Evolutionary conservation across 2,113 vertebrate genomes (phyloP), one percentile per base, ranked within the genome.

Genomic region (Panthera leo): DNA sequence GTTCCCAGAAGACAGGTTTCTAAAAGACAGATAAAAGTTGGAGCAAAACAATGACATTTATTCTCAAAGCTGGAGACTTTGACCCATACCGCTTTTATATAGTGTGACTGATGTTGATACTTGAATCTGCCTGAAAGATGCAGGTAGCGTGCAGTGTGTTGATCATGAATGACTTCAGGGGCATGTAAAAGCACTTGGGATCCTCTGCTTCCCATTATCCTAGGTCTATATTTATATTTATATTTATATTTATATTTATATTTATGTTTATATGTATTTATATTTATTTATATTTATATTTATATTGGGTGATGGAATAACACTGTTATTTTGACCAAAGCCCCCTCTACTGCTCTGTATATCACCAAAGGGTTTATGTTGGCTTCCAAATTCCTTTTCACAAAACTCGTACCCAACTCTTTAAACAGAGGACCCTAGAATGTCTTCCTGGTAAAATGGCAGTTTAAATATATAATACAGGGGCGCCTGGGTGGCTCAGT

Each of bases 371-470:
- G 68, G 21, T 84, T 96, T 9, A 5, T 15, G 4, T 58, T 51
- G 89, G 27, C 42, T 70, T 91, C 78, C 70, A 94, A 83, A 45
- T 70, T 91, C 31, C 80, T 86, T 97, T 89, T 84, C 68, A 58
- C 53, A 75, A 85, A 92, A 71, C 42, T 61, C 19, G 73, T 68
- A 73, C 8, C 92, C 63, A 70, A 70, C 70, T 94, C 70, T 76
- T 91, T 91, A 96, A 94, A 87, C 42, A 90, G 73, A 94, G 25
- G 19, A 55, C 23, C 39, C 45, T 68, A 48, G 63, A 87, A 75
- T 63, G 51, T 67, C 68, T 87, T 78, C 67, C 16, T 89, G 75
- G 92, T 87, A 55, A 96, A 96, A 95, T 39, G 34, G 13, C 31
- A 75, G n/a, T 92, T 92, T 78, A 79, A 95, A 71, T 48, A 36